Evolutionary conservation across 2,113 vertebrate genomes (phyloP).

Genomic region (Sinocyclocheilus anshuiensis): DNA sequence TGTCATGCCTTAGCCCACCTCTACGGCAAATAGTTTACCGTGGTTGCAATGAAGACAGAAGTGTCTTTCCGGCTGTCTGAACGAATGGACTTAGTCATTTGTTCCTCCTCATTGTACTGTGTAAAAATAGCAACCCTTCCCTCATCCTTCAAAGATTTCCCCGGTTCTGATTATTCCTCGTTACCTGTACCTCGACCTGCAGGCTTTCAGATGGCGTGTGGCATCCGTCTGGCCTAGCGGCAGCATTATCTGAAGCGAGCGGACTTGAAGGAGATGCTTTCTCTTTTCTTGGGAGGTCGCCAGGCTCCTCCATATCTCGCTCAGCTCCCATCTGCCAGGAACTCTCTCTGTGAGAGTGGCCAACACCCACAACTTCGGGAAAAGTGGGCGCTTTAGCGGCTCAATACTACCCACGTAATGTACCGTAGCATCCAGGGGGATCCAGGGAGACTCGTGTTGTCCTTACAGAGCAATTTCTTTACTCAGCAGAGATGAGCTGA

Average conservation of each 20-base stretch:
- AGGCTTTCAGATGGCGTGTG: neutral
- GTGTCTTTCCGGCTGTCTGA: constrained; percentile 33
- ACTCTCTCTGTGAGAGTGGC: constrained; percentile 33
- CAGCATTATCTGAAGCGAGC: neutral
- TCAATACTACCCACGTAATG: neutral
- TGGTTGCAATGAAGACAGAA: constrained; percentile 18
- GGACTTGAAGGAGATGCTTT: constrained; percentile 30
- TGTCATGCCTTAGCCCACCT: neutral
- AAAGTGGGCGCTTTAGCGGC: neutral
- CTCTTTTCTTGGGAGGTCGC: constrained; percentile 38
- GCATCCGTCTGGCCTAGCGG: neutral
- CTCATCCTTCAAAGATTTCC: neutral
- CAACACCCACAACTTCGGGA: constrained; percentile 18
- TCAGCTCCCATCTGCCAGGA: constrained; percentile 41
- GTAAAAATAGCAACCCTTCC: constrained; percentile 9
- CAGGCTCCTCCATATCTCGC: constrained; percentile 1
- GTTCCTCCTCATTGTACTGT: neutral
- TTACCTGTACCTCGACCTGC: neutral
- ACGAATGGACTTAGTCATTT: neutral
- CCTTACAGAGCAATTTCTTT: neutral
- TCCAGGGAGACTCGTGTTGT: neutral
- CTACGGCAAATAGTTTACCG: constrained; percentile 28
- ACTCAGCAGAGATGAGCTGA: neutral
- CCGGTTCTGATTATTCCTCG: neutral
- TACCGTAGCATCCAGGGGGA: neutral